A percentile compares a stretch with the other conserved stretches of the same genome.
phyloP scores from a whole-genome alignment of 2,797 vertebrate genomes.

The Margarornis squamiger region DNA sequence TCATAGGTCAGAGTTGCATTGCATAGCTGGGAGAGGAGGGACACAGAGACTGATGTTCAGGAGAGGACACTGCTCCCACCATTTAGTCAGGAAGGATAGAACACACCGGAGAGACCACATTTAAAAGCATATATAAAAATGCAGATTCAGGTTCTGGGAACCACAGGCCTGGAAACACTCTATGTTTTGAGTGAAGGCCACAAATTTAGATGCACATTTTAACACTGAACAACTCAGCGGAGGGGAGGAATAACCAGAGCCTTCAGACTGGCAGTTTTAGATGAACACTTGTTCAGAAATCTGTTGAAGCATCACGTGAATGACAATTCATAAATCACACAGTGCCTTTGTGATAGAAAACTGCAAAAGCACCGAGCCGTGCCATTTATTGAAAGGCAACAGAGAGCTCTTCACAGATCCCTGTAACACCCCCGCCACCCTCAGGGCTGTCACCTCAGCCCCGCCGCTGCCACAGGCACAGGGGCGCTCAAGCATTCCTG shows the following conservation, averaged over 20 bases:
- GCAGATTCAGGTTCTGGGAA: background rate
- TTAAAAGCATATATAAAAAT: background rate
- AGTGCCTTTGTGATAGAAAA: background rate
- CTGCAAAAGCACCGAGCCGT: fast-evolving
- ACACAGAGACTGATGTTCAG: background rate
- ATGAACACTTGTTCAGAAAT: background rate
- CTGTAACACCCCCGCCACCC: no score
- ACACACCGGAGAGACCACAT: background rate
- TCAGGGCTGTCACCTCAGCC: background rate
- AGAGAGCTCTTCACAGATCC: background rate
- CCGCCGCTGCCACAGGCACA: background rate
- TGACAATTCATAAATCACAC: background rate
- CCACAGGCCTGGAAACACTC: background rate
- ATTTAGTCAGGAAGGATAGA: background rate
- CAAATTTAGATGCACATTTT: background rate
- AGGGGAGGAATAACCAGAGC: background rate
- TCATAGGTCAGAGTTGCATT: background rate
- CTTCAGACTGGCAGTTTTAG: background rate
- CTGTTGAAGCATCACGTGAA: background rate
- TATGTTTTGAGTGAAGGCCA: background rate
- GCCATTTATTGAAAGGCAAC: background rate
- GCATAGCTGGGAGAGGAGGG: background rate
- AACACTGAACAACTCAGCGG: fast-evolving
- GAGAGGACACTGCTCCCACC: background rate
- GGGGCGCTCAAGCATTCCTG: fast-evolving